Base-by-base conservation (phyloP, 2,113 vertebrate genomes). In the Crypturellus undulatus region DNA sequence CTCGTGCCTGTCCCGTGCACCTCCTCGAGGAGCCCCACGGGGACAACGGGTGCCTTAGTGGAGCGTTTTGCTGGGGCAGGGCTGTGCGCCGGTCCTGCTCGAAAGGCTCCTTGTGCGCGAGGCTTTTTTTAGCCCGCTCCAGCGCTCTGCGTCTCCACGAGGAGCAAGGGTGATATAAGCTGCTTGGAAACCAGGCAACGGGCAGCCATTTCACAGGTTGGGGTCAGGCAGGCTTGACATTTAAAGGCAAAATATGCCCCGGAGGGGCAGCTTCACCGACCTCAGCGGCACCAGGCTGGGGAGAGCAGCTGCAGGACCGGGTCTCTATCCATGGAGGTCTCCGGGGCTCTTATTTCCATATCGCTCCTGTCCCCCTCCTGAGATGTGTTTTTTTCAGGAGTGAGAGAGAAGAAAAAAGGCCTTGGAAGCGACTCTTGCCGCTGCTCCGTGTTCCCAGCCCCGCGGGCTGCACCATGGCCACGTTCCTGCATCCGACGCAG, bases 181-280 rank as follows among this genome's bases (percentile, higher is more conserved):
- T 87, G 77, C 80, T 79, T 9, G 15, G 92, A 89, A 96, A 79
- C 47, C 42, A 92, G 58, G 94, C 79, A 88, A 75, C 92, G 87
- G 45, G 79, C 59, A 85, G 64, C 34, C 21, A 28, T 71, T 75
- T 60, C 60, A 63, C 67, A 49, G 25, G 1, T 8, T 68, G 88
- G 59, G 79, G 64, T 16, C 77, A 63, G 15, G 36, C 83, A 67
- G 45, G 45, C 16, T 47, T 86, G 88, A 59, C 79, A 75, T 63
- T 73, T 54, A 60, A 43, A 86, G 58, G 65, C 34, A 81, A 81
- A 87, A 63, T 2, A 5, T 7, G 7, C 56, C 62, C 26, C 36
- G 70, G 64, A 40, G 32, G 70, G 47, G 30, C 42, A 56, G 24
- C 58, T 78, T 56, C 54, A 20, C 69, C 2, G 6, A 54, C 56